Base-by-base conservation (phyloP, 2,113 vertebrate genomes). In the Silurus meridionalis region DNA sequence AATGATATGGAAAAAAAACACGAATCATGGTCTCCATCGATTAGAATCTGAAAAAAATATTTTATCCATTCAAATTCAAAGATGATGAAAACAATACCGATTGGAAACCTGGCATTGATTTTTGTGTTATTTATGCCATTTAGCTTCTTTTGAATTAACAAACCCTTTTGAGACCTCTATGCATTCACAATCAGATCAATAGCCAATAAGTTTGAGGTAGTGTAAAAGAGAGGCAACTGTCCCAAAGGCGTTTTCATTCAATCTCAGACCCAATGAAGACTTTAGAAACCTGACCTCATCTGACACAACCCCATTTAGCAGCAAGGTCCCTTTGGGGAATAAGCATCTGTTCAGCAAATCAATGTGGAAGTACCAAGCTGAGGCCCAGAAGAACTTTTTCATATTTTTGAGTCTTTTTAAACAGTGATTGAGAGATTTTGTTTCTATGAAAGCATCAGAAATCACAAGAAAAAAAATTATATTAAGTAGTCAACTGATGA, bases 261-360 rank as follows among this genome's bases (percentile, higher is more conserved):
- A 61, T 84, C 60, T 87, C 60, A 72, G 53, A 52, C 81, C 52
- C 71, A 46, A 28, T 58, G 15, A 55, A 48, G 61, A 48, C 81
- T 72, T 67, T 25, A 53, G 63, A 61, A 64, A 78, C 69, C 25
- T 64, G 72, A 86, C 81, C 67, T 90, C 89, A 84, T 83, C 86
- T 92, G 92, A 91, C 90, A 89, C 88, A 87, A 90, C 74, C 83
- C 90, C 91, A 93, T 92, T 93, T 93, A 94, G 85, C 61, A 83
- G n/a, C 46, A 15, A 46, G 69, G 67, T 87, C 81, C 87, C 89
- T 90, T 85, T 19, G 28, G 85, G 83, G 86, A 37, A 80, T 83
- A 80, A 82, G 78, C 87, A 88, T 91, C 86, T 71, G 82, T 19
- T 88, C 88, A 88, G 72, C 48, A 82, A 88, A 89, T 90, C 83